Percentiles rank a stretch among this genome's conserved stretches.
These are phyloP conservation scores for Drosophila serrata DNA, from an alignment of 1,140 invertebrate species.

Conservation along the genomic window DNA sequence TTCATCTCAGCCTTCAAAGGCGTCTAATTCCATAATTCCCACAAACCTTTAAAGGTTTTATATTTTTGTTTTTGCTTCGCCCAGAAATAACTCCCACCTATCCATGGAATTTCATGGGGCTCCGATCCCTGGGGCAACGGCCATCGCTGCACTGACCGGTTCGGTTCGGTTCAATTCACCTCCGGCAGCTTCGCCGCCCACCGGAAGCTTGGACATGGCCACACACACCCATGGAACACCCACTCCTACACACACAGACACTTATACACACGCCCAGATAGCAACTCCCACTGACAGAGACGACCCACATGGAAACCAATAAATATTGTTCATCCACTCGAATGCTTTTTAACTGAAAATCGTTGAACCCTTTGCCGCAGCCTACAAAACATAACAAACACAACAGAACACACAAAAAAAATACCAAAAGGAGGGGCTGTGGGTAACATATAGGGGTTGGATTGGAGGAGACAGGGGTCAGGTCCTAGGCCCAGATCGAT, in stretches of 20 bases:
- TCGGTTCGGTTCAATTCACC: constrained; percentile 38
- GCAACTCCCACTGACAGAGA: constrained; percentile 38
- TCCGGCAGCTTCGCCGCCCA: constrained; percentile 6
- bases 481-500: constrained; percentile 44
- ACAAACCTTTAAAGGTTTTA: constrained; percentile 7
- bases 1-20: constrained; percentile 11
- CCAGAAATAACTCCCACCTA: constrained; percentile 17
- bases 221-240: constrained; percentile 1
- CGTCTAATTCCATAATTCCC: constrained; percentile 36
- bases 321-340: constrained; percentile 83
- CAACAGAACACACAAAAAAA: background rate
- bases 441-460: background rate
- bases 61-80: background rate
- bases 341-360: constrained; percentile 80
- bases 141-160: constrained; percentile 19
- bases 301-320: constrained; percentile 77
- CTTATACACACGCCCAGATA: constrained; percentile 14
- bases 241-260: background rate
- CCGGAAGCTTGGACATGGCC: constrained; percentile 41
- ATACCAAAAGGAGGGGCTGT: background rate
- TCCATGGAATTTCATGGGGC: constrained; percentile 9
- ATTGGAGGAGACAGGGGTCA: background rate
- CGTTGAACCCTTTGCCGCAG: constrained; percentile 77
- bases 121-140: constrained; percentile 7
- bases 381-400: constrained; percentile 31